A percentile compares a stretch with the other conserved stretches of the same genome.
These are phyloP conservation scores for Dromius quadrimaculatus DNA, from an alignment of 2,888 invertebrate species.

Conservation along the genomic window DNA sequence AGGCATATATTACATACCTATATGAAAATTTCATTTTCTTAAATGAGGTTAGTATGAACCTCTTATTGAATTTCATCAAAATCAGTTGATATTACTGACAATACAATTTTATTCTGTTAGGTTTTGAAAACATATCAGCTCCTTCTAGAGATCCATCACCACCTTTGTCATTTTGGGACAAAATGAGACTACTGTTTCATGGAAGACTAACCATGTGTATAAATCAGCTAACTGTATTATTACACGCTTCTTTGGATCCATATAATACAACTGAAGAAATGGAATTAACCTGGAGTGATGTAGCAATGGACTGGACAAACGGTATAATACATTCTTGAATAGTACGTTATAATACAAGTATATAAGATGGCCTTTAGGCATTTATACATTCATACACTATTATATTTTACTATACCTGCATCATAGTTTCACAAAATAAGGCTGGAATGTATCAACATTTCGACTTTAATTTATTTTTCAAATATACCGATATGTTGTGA, in stretches of 20 bases:
- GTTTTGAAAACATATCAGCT: constrained; percentile 88
- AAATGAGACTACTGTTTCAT: constrained; percentile 90
- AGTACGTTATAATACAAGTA: too few relatives aligned
- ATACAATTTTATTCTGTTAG: constrained; percentile 64
- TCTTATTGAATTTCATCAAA: constrained; percentile 11
- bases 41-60: too few relatives aligned
- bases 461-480: too few relatives aligned
- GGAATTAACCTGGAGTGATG: constrained; percentile 95
- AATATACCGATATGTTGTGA: too few relatives aligned
- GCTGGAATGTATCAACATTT: too few relatives aligned
- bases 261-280: constrained; percentile 99
- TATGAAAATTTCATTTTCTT: too few relatives aligned
- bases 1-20: too few relatives aligned
- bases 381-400: too few relatives aligned
- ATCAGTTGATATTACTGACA: not conserved
- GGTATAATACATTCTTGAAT: constrained; percentile 68
- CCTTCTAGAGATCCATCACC: constrained; percentile 94
- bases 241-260: constrained; percentile 97
- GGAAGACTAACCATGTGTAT: constrained; percentile 92
- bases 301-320: constrained; percentile 96
- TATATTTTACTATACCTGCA: too few relatives aligned
- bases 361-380: too few relatives aligned
- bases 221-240: constrained; percentile 87
- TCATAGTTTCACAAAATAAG: too few relatives aligned
- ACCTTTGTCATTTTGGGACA: constrained; percentile 97